These are phyloP conservation scores for Augiades crinisus DNA, from an alignment of 2,888 invertebrate genomes.

Conservation along the genomic window DNA sequence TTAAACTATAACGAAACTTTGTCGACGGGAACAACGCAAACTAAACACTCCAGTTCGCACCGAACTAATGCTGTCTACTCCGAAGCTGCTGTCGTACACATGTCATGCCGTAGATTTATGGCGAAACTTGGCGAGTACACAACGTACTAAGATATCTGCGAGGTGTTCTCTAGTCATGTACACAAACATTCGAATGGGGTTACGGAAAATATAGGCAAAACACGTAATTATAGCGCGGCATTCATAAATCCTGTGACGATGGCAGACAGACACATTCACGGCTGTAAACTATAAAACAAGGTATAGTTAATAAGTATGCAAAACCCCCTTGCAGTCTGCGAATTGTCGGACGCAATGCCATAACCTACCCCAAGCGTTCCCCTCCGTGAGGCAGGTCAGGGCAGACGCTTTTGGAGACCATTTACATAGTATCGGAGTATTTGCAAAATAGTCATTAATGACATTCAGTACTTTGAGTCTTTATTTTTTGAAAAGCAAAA, in stretches of 20 bases:
- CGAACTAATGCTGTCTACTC: neutral
- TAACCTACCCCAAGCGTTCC: conserved; percentile 74
- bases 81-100: neutral
- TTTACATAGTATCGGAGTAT: conserved; percentile 62
- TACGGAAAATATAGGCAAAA: conserved; percentile 42
- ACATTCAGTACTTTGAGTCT: conserved; percentile 20
- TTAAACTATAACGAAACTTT: conserved; percentile 46
- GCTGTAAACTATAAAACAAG: conserved; percentile 53
- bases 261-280: conserved; percentile 67
- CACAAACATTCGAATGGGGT: neutral
- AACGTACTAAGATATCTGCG: conserved; percentile 5
- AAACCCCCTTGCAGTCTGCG: conserved; percentile 70
- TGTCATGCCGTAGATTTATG: conserved; percentile 5
- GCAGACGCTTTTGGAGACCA: conserved; percentile 68
- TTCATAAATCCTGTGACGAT: conserved; percentile 63
- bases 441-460: conserved; percentile 34
- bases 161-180: neutral
- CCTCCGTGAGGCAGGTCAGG: conserved; percentile 69
- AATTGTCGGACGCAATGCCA: conserved; percentile 71
- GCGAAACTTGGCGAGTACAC: conserved; percentile 7
- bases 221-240: conserved; percentile 65
- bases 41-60: neutral
- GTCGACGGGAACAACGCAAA: conserved; percentile 37
- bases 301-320: conserved; percentile 59
- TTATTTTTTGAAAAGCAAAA: neutral